phyloP scores from a whole-genome alignment of 2,797 vertebrate species.

The Crenuchus spilurus region DNA sequence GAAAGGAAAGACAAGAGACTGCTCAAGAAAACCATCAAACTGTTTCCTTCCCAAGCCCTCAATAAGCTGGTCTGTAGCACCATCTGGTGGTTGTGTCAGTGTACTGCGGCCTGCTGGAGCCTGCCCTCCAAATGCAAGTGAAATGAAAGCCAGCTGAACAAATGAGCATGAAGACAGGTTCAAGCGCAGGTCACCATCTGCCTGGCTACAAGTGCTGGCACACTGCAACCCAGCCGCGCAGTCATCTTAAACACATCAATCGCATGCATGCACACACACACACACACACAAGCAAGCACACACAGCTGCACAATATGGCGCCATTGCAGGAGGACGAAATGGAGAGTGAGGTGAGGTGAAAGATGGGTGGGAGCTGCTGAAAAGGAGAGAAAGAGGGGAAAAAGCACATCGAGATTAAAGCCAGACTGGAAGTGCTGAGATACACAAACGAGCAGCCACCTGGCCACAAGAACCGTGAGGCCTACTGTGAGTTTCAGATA shows the following conservation, averaged over 20 bases:
- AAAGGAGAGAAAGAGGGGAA: neutral
- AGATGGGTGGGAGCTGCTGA: conserved; percentile 31
- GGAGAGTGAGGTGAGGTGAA: conserved; percentile 53
- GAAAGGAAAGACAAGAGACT: conserved; percentile 4
- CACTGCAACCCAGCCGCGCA: conserved; percentile 79
- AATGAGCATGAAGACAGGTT: conserved; percentile 88
- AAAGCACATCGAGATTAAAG: conserved; percentile 8
- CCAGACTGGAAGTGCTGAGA: neutral
- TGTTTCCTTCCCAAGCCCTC: neutral
- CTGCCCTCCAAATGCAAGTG: conserved; percentile 60
- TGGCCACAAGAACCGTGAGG: conserved; percentile 16
- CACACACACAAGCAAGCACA: conserved; percentile 41
- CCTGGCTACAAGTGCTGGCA: conserved; percentile 83
- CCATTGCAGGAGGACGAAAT: conserved; percentile 56
- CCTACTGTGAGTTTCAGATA: conserved; percentile 10
- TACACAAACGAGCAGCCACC: conserved; percentile 14
- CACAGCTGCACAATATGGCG: conserved; percentile 57
- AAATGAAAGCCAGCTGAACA: conserved; percentile 92
- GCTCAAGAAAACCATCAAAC: neutral
- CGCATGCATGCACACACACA: conserved; percentile 29
- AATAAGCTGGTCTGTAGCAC: conserved; percentile 76
- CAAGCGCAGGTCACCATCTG: conserved; percentile 93
- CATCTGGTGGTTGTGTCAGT: conserved; percentile 73
- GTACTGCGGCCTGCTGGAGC: neutral
- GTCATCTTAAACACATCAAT: conserved; percentile 79